phyloP scores from a whole-genome alignment of 1,140 invertebrate genomes.

The Ips nitidus region DNA sequence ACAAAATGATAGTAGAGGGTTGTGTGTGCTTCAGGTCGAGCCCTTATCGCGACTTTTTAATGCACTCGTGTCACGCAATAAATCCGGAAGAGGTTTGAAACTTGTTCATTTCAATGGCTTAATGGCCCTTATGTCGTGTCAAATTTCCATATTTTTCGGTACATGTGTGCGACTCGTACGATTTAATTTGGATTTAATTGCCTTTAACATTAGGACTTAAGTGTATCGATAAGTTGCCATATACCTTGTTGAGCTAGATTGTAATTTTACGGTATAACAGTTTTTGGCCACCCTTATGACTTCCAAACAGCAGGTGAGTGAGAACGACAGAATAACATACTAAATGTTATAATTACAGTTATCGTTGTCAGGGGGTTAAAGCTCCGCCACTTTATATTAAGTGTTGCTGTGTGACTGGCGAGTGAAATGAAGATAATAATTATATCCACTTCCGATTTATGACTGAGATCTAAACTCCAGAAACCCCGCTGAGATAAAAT shows the following conservation, averaged over 20 bases:
- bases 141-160: constrained; percentile 38
- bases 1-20: too few species aligned
- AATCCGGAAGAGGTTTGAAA: constrained; percentile 35
- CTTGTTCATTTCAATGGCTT: constrained; percentile 27
- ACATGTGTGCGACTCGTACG: constrained; percentile 34
- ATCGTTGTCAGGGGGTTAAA: background rate
- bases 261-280: constrained; percentile 22
- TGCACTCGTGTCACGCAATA: constrained; percentile 27
- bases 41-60: constrained; percentile 36
- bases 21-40: constrained; percentile 5
- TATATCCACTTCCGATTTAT: constrained; percentile 27
- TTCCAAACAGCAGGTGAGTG: background rate
- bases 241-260: constrained; percentile 26
- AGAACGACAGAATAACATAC: background rate
- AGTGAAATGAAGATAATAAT: constrained; percentile 20
- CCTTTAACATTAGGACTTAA: constrained; percentile 20
- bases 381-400: background rate
- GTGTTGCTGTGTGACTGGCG: constrained; percentile 1
- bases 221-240: constrained; percentile 21
- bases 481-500: constrained; percentile 13
- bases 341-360: background rate
- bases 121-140: constrained; percentile 37
- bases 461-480: constrained; percentile 24
- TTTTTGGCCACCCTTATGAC: background rate
- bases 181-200: constrained; percentile 38